These are phyloP conservation scores for Leucoptera coffeella DNA, from an alignment of 2,888 invertebrate genomes.

Conservation along the genomic window DNA sequence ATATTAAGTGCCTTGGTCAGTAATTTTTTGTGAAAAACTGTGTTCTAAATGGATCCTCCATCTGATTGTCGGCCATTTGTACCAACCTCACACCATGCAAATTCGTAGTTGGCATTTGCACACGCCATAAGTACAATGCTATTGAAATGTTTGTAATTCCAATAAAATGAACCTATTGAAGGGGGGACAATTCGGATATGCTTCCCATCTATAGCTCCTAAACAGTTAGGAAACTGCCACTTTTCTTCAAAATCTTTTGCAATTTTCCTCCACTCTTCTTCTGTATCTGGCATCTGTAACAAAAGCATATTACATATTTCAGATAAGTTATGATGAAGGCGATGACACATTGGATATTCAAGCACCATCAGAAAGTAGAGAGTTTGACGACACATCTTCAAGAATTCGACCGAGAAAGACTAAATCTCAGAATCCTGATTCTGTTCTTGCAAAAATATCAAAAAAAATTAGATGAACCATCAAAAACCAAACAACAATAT, in stretches of 20 bases:
- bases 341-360: background rate
- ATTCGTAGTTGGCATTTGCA: conserved; percentile 8
- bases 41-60: conserved; percentile 5
- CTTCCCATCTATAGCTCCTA: conserved; percentile 11
- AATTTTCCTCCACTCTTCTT: conserved; percentile 1
- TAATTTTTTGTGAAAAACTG: conserved; percentile 5
- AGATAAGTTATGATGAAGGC: background rate
- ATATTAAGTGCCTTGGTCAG: conserved; percentile 5
- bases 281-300: conserved; percentile 2
- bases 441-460: background rate
- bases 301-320: background rate
- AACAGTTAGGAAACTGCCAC: conserved; percentile 5
- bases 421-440: background rate
- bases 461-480: conserved; percentile 1
- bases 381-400: background rate
- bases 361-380: background rate
- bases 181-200: conserved; percentile 9
- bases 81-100: conserved; percentile 7
- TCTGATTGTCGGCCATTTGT: conserved; percentile 6
- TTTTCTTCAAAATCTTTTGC: conserved; percentile 1
- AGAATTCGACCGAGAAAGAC: background rate
- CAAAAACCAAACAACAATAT: conserved; percentile 3
- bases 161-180: conserved; percentile 8
- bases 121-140: conserved; percentile 7
- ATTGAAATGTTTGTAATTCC: conserved; percentile 10